phyloP scores from a whole-genome alignment of 2,113 vertebrate species.

The Rafetus swinhoei region DNA sequence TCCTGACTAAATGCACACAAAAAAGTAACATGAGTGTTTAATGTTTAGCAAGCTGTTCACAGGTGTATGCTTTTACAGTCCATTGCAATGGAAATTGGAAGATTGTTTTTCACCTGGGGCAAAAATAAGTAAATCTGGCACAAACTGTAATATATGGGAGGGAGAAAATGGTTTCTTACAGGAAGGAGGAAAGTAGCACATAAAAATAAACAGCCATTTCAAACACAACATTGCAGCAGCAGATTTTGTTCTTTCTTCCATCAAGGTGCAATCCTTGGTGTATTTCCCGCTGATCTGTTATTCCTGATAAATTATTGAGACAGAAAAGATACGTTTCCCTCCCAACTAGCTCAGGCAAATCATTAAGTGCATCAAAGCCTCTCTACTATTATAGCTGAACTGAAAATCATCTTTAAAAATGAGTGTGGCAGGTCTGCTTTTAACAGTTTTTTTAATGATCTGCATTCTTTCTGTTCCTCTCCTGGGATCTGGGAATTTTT shows the following conservation, averaged over 20 bases:
- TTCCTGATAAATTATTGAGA: constrained; percentile 66
- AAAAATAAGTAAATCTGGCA: constrained; percentile 17
- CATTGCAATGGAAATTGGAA: not conserved
- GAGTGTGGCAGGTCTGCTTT: constrained; percentile 16
- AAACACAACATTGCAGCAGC: not conserved
- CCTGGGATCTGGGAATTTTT: not conserved
- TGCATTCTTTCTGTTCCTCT: constrained; percentile 2
- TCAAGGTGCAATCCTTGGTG: not conserved
- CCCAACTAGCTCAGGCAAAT: constrained; percentile 9
- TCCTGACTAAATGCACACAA: not conserved
- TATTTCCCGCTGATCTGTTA: constrained; percentile 15
- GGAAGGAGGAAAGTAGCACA: not conserved
- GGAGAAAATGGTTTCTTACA: not conserved
- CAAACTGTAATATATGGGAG: not conserved
- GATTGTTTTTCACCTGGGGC: not conserved
- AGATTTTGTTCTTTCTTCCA: not conserved
- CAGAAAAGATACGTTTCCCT: constrained; percentile 15
- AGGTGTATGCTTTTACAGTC: constrained; percentile 2
- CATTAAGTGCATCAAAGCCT: constrained; percentile 43
- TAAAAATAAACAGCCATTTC: not conserved
- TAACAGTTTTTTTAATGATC: constrained; percentile 21
- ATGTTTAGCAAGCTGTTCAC: not conserved
- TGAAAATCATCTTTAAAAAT: constrained; percentile 8
- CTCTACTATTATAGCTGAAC: not conserved
- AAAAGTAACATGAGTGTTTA: not conserved